Base-by-base conservation (phyloP, 2,888 invertebrate genomes). In the Hyposoter didymator region DNA sequence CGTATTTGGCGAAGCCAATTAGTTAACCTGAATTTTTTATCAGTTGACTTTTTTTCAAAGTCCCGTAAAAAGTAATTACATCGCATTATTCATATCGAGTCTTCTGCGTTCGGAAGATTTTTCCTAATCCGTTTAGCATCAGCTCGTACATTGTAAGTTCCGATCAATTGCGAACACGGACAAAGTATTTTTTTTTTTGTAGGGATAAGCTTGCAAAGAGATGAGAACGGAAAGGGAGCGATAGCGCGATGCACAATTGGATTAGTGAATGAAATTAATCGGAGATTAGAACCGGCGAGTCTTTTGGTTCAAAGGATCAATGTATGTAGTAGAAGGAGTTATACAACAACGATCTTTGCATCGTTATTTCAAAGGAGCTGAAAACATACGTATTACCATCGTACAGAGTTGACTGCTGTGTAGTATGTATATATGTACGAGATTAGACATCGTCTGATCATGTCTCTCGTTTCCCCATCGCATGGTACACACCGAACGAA, bases 401-500 rank as follows among this genome's bases (percentile, higher is more conserved):
- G 12, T 45, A 28, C 47, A 17, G n/a, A 17, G n/a, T 52, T 73
- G 35, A 22, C 39, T 10, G 35, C 39, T 10, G 35, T 28, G 17
- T 17, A 5, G 39, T 6, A 52, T 35, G 12, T 19, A 49, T 52
- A 22, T 39, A 22, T 39, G 45, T 19, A 7, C 66, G 35, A 35
- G 39, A 35, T 39, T n/a, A 55, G 17, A 22, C 17, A 22, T 73
- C 72, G 39, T 55, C 35, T 39, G 19, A 55, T 72, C 72, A 14
- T 39, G 39, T 73, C 39, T 72, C 28, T 47, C 17, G 49, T 35
- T 49, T 49, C 35, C 12, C 49, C 70, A 72, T 52, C 47, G 70
- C 35, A 52, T 8, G 17, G 67, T 49, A 74, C 35, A 67, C 39
- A 69, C 75, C 32, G 69, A 45, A 64, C 14, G 70, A 43, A 49